Conservation (phyloP, 2,888 invertebrate genomes). For the Lutraria lutraria region DNA sequence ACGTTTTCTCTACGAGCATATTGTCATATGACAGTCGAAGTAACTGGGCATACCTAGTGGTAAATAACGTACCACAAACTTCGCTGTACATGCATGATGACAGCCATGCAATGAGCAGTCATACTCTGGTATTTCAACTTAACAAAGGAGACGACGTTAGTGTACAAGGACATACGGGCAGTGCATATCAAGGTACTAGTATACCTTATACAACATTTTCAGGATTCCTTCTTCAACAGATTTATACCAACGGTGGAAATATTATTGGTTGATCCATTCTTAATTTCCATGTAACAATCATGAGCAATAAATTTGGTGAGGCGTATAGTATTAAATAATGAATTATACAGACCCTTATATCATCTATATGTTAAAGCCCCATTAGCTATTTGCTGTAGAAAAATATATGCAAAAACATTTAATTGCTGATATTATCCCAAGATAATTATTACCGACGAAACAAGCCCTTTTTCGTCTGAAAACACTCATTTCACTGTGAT, state of each 20-base stretch:
- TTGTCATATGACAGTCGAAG: neutral
- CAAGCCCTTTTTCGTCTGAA: no score
- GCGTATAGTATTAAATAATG: no score
- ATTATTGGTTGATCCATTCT: neutral
- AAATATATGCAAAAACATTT: no score
- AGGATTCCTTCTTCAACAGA: neutral
- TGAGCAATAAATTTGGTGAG: neutral
- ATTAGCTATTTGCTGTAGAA: no score
- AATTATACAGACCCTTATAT: no score
- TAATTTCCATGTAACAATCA: neutral
- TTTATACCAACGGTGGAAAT: neutral
- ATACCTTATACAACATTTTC: conserved; percentile 2
- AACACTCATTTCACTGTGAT: no score
- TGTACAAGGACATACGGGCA: neutral
- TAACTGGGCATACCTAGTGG: neutral
- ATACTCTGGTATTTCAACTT: neutral
- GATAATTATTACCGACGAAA: no score
- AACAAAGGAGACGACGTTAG: neutral
- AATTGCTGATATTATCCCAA: no score
- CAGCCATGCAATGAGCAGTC: neutral
- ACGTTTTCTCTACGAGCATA: neutral
- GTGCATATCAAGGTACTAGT: neutral
- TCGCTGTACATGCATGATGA: neutral
- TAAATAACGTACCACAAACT: neutral
- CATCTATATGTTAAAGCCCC: no score